A percentile compares a stretch with the other conserved stretches of the same genome.
Conservation (phyloP, 2,113 vertebrate species). For the Rhipidura dahli region DNA sequence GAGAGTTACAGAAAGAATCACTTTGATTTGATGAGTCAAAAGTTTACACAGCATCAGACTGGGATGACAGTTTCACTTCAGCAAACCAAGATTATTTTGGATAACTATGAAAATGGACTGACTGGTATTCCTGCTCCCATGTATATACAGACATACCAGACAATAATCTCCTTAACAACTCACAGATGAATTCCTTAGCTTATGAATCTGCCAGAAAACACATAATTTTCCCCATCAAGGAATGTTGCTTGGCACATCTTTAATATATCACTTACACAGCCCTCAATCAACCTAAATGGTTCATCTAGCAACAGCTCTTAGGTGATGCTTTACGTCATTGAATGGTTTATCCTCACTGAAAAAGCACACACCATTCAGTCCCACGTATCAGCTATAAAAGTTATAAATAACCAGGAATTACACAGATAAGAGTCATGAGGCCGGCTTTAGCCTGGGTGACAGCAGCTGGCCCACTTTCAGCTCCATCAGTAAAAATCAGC, state of each 20-base stretch:
- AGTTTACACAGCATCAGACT: neutral
- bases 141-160: conserved; percentile 16
- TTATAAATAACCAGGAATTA: conserved; percentile 58
- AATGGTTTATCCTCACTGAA: conserved; percentile 35
- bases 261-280: conserved; percentile 51
- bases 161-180: conserved; percentile 42
- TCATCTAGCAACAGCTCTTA: conserved; percentile 38
- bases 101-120: neutral
- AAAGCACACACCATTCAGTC: conserved; percentile 34
- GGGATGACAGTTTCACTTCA: neutral
- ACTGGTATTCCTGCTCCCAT: conserved; percentile 14
- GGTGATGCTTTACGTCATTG: conserved; percentile 17
- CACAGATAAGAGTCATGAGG: conserved; percentile 14
- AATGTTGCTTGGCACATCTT: conserved; percentile 54
- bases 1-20: neutral
- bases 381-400: conserved; percentile 36
- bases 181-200: conserved; percentile 39
- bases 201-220: conserved; percentile 58
- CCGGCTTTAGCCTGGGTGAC: neutral
- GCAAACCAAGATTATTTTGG: neutral
- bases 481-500: neutral
- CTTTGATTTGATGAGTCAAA: neutral
- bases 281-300: conserved; percentile 57
- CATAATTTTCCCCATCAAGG: conserved; percentile 58
- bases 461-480: conserved; percentile 5